These are phyloP conservation scores for Quiscalus mexicanus DNA, from an alignment of 2,113 vertebrate species.

Conservation along the genomic window DNA sequence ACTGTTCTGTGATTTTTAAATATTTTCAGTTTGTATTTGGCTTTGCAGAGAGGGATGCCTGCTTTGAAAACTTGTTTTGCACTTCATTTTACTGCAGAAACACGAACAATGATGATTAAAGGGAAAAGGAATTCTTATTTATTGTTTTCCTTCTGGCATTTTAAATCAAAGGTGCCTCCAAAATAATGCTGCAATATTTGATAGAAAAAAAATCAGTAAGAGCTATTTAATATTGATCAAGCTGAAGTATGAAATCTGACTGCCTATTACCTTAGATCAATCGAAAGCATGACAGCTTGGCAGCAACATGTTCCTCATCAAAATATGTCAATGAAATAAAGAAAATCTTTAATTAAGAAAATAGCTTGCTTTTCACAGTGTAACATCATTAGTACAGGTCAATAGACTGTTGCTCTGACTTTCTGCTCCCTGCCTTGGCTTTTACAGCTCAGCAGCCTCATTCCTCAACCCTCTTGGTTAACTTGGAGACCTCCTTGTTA, in stretches of 20 bases:
- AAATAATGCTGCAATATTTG: constrained; percentile 8
- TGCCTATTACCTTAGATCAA: not conserved
- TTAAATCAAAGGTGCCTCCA: not conserved
- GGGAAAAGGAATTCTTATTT: not conserved
- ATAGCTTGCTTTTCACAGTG: not conserved
- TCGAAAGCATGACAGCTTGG: not conserved
- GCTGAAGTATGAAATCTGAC: not conserved
- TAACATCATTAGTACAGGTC: constrained; percentile 2
- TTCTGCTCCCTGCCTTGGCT: constrained; percentile 27
- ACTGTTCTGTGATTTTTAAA: constrained; percentile 2
- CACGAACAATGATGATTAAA: not conserved
- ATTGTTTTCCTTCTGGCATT: not conserved
- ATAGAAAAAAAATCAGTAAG: not conserved
- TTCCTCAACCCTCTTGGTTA: not conserved
- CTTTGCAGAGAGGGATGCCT: constrained; percentile 43
- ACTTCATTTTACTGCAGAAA: constrained; percentile 63
- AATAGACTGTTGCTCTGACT: constrained; percentile 45
- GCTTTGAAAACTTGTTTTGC: constrained; percentile 72
- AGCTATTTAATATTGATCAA: constrained; percentile 7
- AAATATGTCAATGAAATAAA: not conserved
- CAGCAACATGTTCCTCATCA: not conserved
- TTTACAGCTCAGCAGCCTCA: constrained; percentile 35
- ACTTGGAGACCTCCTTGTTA: constrained; percentile 27
- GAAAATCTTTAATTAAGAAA: constrained; percentile 33
- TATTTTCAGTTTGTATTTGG: constrained; percentile 35